phyloP scores from a whole-genome alignment of 1,140 invertebrate genomes.

The Dolichoris vasculosae region DNA sequence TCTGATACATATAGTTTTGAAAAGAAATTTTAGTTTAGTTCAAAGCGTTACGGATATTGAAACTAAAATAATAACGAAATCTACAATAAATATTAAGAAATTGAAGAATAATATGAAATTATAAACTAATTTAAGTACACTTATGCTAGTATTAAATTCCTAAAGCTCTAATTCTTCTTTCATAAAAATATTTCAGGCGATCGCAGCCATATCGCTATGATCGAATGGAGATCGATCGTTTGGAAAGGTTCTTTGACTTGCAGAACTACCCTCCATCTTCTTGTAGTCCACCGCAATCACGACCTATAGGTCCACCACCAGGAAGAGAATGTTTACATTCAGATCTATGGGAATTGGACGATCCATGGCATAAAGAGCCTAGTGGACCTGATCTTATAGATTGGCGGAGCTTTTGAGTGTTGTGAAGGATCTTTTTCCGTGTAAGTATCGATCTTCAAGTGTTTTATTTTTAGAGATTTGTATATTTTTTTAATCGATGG shows the following conservation, averaged over 20 bases:
- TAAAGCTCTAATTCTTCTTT: too few species aligned
- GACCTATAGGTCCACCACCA: constrained; percentile 19
- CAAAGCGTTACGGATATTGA: too few species aligned
- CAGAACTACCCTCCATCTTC: constrained; percentile 5
- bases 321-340: constrained; percentile 45
- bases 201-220: background rate
- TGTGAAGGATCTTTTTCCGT: background rate
- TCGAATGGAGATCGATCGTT: background rate
- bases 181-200: background rate
- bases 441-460: background rate
- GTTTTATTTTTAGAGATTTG: background rate
- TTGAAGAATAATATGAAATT: too few species aligned
- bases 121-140: too few species aligned
- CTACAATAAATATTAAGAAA: too few species aligned
- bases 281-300: background rate
- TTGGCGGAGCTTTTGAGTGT: background rate
- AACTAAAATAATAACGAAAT: too few species aligned
- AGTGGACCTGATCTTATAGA: constrained; percentile 50
- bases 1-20: too few species aligned
- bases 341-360: constrained; percentile 55
- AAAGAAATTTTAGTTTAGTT: too few species aligned
- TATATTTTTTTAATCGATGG: background rate
- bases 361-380: constrained; percentile 53
- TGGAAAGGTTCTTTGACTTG: constrained; percentile 39
- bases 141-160: too few species aligned